Evolutionary conservation across 2,797 vertebrate species (phyloP).

Genomic region (Graptemys geographica): DNA sequence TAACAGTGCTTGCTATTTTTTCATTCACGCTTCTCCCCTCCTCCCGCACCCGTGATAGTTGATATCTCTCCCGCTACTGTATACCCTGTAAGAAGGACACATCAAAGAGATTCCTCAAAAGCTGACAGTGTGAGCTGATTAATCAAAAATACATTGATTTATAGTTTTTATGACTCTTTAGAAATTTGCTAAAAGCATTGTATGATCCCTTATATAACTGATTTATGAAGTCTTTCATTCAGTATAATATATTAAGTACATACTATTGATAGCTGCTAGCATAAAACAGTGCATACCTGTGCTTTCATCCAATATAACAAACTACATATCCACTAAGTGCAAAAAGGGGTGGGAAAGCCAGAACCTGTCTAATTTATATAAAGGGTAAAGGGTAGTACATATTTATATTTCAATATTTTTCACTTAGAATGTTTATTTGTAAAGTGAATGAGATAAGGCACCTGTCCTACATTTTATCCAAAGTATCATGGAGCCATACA

Average conservation of each 20-base stretch:
- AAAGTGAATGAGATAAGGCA: neutral
- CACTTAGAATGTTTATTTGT: slow-evolving; percentile 4
- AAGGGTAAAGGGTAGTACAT: slow-evolving; percentile 47
- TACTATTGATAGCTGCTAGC: neutral
- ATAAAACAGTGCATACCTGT: neutral
- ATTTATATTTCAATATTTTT: slow-evolving; percentile 28
- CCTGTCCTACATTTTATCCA: neutral
- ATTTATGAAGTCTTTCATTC: slow-evolving; percentile 76
- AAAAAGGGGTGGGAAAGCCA: slow-evolving; percentile 52
- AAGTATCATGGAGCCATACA: neutral
- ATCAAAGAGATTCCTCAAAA: neutral
- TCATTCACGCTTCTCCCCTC: neutral
- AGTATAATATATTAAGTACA: slow-evolving; percentile 60
- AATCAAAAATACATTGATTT: slow-evolving; percentile 36
- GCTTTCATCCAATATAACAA: slow-evolving; percentile 43
- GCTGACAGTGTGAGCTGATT: neutral
- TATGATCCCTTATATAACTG: slow-evolving; percentile 62
- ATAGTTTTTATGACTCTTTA: slow-evolving; percentile 47
- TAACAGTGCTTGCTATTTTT: neutral
- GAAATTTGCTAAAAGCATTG: slow-evolving; percentile 72
- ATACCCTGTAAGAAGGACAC: neutral
- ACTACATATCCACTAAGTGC: slow-evolving; percentile 40
- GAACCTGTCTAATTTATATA: slow-evolving; percentile 37
- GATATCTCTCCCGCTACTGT: neutral
- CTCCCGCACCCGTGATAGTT: too few species aligned